Percentiles rank a stretch among this genome's conserved stretches.
These are phyloP conservation scores for fruit fly (Drosophila melanogaster) DNA, from an alignment of 1,140 invertebrate genomes.

Conservation along the genomic window Release_6_plus_ISO1_MT NT_037436.4:12104501-12105000, in stretches of 20 bases:
- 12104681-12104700: conserved; percentile 21
- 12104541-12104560: conserved; percentile 74
- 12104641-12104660: conserved; percentile 32
- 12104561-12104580: conserved; percentile 63
- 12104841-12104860: not conserved
- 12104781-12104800: not conserved
- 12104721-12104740: conserved; percentile 41
- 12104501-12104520: conserved; percentile 42
- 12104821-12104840: not conserved
- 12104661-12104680: conserved; percentile 62
- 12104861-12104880: not conserved
- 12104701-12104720: conserved; percentile 50
- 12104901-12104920: not conserved
- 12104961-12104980: conserved; percentile 8
- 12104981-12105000: not conserved
- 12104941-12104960: not conserved
- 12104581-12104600: conserved; percentile 30
- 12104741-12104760: conserved; percentile 17
- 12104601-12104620: conserved; percentile 35
- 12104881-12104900: not conserved
- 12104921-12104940: not conserved
- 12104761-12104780: not conserved
- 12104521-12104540: conserved; percentile 59
- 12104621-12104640: conserved; percentile 57
- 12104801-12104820: too few species aligned